phyloP scores from a whole-genome alignment of 1,140 invertebrate genomes.

The Ditylenchus dipsaci region DNA sequence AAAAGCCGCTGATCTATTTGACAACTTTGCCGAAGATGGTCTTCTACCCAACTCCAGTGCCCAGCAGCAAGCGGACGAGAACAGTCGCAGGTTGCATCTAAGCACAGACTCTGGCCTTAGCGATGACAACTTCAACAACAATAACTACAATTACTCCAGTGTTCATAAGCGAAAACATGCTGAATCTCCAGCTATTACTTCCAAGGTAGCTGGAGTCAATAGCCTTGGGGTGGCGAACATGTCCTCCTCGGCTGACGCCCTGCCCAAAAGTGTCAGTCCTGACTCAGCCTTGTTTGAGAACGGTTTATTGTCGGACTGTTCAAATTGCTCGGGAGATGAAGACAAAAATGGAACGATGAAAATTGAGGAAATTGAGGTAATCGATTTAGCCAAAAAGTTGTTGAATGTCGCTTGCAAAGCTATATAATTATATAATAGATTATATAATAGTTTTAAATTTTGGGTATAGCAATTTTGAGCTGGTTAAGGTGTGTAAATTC shows the following conservation, averaged over 20 bases:
- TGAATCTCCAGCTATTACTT: too few relatives aligned
- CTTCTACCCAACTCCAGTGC: conserved; percentile 7
- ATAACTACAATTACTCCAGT: background rate
- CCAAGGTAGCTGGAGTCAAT: too few relatives aligned
- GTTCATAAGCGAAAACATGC: too few relatives aligned
- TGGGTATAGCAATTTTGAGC: too few relatives aligned
- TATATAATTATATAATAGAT: too few relatives aligned
- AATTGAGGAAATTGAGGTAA: conserved; percentile 4
- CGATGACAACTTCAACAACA: conserved; percentile 12
- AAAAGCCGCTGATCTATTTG: conserved; percentile 40
- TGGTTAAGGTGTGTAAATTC: too few relatives aligned
- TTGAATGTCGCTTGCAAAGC: too few relatives aligned
- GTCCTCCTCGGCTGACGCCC: background rate
- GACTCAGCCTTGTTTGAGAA: conserved; percentile 36
- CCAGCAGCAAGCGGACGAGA: background rate
- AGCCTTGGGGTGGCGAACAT: too few relatives aligned
- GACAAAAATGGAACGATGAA: conserved; percentile 1
- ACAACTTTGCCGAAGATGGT: conserved; percentile 38
- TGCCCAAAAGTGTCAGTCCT: conserved; percentile 13
- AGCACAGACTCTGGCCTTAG: conserved; percentile 48
- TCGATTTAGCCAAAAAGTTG: too few relatives aligned
- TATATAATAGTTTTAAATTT: too few relatives aligned
- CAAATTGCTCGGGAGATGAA: background rate
- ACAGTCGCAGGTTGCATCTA: conserved; percentile 29
- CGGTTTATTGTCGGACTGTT: conserved; percentile 9